These are phyloP conservation scores for Murina feae DNA, from an alignment of 2,113 vertebrate genomes.

Conservation along the genomic window DNA sequence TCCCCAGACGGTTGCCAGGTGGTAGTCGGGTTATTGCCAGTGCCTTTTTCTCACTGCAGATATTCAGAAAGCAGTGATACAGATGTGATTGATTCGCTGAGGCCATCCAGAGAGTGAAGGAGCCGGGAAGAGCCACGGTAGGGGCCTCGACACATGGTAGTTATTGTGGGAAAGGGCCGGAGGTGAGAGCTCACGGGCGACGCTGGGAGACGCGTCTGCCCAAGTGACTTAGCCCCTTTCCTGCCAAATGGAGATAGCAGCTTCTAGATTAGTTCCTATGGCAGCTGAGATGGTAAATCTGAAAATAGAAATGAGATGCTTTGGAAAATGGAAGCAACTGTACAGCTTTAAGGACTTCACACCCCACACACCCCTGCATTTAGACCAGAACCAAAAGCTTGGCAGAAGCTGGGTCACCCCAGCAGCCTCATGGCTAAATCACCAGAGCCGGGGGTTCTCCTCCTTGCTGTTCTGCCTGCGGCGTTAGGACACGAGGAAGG, in stretches of 20 bases:
- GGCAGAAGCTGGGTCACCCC: background rate
- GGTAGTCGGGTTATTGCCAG: background rate
- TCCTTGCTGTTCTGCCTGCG: background rate
- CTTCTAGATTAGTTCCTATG: background rate
- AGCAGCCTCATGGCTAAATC: fast-evolving
- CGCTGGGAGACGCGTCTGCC: background rate
- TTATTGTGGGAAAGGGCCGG: fast-evolving
- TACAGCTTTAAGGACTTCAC: background rate
- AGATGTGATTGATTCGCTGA: background rate
- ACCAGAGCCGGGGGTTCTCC: fast-evolving
- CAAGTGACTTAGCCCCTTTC: background rate
- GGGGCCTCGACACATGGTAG: fast-evolving
- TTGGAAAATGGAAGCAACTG: background rate
- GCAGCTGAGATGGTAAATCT: background rate
- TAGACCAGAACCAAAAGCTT: background rate
- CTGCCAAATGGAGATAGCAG: background rate
- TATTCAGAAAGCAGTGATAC: background rate
- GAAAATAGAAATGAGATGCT: background rate
- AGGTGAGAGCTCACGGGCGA: background rate
- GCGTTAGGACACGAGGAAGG: fast-evolving
- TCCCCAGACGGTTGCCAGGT: background rate
- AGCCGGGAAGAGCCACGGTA: fast-evolving
- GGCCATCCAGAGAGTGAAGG: background rate
- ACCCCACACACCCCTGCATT: fast-evolving
- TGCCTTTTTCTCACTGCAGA: background rate